Percentiles rank a stretch among this genome's conserved stretches.
These are phyloP conservation scores for Plectrocnemia conspersa DNA, from an alignment of 1,140 invertebrate species.

Conservation along the genomic window DNA sequence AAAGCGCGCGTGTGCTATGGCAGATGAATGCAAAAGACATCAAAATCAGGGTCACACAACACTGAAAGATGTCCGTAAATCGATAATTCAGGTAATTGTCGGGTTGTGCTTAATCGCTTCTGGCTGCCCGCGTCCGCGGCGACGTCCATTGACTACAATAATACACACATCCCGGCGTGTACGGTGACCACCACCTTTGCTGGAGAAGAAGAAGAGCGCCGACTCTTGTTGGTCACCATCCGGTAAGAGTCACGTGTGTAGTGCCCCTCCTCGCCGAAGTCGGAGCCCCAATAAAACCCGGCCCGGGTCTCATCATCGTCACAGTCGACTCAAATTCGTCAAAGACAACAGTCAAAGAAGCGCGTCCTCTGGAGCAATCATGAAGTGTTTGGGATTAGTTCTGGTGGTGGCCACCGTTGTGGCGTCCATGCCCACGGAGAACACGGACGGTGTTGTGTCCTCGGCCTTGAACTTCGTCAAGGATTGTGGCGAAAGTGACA, in stretches of 20 bases:
- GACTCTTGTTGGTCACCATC: background rate
- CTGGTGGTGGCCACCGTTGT: constrained; percentile 51
- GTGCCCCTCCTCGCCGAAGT: constrained; percentile 2
- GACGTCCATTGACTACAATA: constrained; percentile 13
- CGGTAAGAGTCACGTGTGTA: constrained; percentile 1
- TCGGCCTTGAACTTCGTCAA: constrained; percentile 62
- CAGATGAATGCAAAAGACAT: background rate
- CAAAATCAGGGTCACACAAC: constrained; percentile 5
- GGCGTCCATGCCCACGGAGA: constrained; percentile 51
- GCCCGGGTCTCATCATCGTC: constrained; percentile 14
- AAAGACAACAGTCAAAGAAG: background rate
- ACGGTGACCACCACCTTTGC: too few relatives aligned
- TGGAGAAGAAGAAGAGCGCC: background rate
- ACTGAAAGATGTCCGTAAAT: background rate
- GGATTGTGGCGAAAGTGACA: constrained; percentile 62
- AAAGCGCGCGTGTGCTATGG: too few relatives aligned
- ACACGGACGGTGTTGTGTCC: constrained; percentile 48
- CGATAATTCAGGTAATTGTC: constrained; percentile 2
- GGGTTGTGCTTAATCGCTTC: constrained; percentile 7
- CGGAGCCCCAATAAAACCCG: constrained; percentile 22
- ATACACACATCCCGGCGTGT: background rate
- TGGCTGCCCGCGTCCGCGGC: background rate
- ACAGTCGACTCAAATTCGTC: constrained; percentile 26
- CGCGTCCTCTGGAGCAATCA: constrained; percentile 37
- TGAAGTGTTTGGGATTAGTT: constrained; percentile 53